A percentile compares a stretch with the other conserved stretches of the same genome.
These are phyloP conservation scores for Vanessa atalanta DNA, from an alignment of 1,140 invertebrate species.

Conservation along the genomic window DNA sequence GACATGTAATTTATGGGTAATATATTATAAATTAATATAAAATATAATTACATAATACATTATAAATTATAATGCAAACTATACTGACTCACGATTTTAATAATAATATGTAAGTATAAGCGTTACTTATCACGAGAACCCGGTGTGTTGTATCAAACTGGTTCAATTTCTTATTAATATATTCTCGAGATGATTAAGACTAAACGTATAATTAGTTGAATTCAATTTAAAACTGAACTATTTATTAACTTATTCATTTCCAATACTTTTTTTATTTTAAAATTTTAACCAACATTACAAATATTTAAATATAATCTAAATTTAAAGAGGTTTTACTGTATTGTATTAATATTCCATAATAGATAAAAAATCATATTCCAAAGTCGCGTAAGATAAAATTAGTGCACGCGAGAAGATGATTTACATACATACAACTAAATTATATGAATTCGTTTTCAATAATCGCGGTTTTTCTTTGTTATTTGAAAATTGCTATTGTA, in stretches of 20 bases:
- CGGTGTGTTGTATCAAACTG: not conserved
- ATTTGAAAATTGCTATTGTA: not conserved
- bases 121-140: not conserved
- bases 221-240: too few relatives aligned
- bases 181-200: not conserved
- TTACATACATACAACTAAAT: not conserved
- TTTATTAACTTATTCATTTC: too few relatives aligned
- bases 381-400: too few relatives aligned
- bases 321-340: too few relatives aligned
- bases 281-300: too few relatives aligned
- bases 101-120: not conserved
- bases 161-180: constrained; percentile 12
- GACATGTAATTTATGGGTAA: too few relatives aligned
- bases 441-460: not conserved
- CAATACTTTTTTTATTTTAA: too few relatives aligned
- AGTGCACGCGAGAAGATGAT: too few relatives aligned
- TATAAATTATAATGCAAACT: not conserved
- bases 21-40: too few relatives aligned
- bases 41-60: constrained; percentile 1
- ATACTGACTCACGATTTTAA: not conserved
- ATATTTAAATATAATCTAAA: too few relatives aligned
- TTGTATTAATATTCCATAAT: too few relatives aligned
- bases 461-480: not conserved
- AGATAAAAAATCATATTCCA: too few relatives aligned
- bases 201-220: not conserved